Base-by-base conservation (phyloP, 1,140 invertebrate species). In the Apis cerana region DNA sequence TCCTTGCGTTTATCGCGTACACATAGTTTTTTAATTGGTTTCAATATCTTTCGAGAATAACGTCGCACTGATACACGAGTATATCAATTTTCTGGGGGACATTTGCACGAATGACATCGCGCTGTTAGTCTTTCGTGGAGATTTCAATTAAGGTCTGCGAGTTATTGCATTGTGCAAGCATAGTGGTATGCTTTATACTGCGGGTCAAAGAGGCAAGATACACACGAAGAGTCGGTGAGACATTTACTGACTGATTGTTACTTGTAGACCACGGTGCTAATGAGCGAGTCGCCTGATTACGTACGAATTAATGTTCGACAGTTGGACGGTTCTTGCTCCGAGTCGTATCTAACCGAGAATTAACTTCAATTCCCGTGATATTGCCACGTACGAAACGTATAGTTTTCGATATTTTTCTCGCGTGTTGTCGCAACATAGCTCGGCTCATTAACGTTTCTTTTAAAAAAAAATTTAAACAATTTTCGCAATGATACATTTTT, bases 241-340 rank as follows among this genome's bases (percentile, higher is more conserved):
- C 52, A 67, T 52, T 64, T 75, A 75, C 33, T 27, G 71, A 56
- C 70, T 58, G 70, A 75, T 65, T 67, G 71, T 67, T 75, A 48
- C 61, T 75, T 23, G 43, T 23, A 67, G 52, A 33, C 52, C 11
- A 43, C 33, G 21, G 62, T 21, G 71, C 71, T 81, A 75, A 81
- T 75, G 79, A 81, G 71, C 62, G 43, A n/a, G 62, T 54, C 56
- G 79, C 19, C 33, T 75, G 79, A 81, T 75, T 81, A 67, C 52
- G 33, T 75, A 68, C 52, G 71, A 81, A 81, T 75, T 81, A 81
- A 75, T 75, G 79, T 58, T 21, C 71, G 62, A 59, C 54, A 48
- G 13, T 9, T 27, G 59, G 15, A 43, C 17, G 11, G n/a, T 48
- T 74, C 72, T 50, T 54, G 19, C 27, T 13, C 10, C 21, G 33